Evolutionary conservation across 2,888 invertebrate genomes (phyloP).

Genomic region (Caenorhabditis sp.): DNA sequence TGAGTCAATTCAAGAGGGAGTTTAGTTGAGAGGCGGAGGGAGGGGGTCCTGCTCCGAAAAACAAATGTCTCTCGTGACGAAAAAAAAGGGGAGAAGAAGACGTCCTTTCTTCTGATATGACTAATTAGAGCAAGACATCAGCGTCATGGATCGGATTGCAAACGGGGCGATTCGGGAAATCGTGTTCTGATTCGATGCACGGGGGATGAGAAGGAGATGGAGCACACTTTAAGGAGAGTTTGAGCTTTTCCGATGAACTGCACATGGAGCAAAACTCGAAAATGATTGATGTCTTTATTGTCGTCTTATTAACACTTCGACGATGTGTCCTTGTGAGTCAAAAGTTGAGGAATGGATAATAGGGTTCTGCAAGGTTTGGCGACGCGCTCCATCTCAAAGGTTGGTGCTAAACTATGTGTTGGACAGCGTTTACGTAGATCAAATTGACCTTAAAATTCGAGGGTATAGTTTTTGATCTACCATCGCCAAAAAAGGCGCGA

Average conservation of each 20-base stretch:
- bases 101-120: slow-evolving; percentile 32
- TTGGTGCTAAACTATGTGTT: no score
- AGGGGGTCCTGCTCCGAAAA: neutral
- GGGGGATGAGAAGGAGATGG: neutral
- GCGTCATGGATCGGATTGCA: slow-evolving; percentile 20
- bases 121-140: slow-evolving; percentile 38
- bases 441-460: no score
- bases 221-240: neutral
- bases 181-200: neutral
- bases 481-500: no score
- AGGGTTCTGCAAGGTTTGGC: no score
- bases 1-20: slow-evolving; percentile 40
- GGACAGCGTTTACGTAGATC: no score
- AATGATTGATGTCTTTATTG: no score
- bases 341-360: no score
- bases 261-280: neutral
- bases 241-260: neutral
- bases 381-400: no score
- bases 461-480: no score
- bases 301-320: no score
- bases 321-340: no score
- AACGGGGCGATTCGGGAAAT: neutral
- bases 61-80: slow-evolving; percentile 31
- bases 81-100: neutral
- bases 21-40: neutral